Evolutionary conservation across 2,113 vertebrate genomes (phyloP).

Genomic region (Sporophila hypoxantha): DNA sequence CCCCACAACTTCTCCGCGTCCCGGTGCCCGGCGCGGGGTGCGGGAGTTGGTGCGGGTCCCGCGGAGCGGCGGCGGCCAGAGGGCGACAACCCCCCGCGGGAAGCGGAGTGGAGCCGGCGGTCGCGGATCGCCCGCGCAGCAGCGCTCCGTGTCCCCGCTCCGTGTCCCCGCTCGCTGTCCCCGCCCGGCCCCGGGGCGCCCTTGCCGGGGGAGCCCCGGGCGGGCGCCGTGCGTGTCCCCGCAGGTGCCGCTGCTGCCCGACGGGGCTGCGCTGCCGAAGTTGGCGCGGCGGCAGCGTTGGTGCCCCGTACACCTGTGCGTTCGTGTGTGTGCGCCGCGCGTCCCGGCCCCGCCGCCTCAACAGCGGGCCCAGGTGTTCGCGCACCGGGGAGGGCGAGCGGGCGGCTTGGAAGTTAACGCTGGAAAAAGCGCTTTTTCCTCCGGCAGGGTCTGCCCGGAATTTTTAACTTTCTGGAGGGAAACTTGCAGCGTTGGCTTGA

Average conservation of each 20-base stretch:
- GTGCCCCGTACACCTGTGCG: neutral
- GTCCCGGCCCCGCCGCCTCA: neutral
- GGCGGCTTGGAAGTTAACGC: neutral
- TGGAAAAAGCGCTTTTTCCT: neutral
- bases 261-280: neutral
- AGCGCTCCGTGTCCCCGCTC: neutral
- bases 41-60: conserved; percentile 70
- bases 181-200: neutral
- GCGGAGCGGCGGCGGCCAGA: conserved; percentile 71
- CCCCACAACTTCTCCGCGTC: neutral
- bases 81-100: conserved; percentile 74
- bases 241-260: neutral
- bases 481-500: neutral
- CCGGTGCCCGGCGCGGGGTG: neutral
- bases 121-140: neutral
- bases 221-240: neutral
- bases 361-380: rapidly evolving
- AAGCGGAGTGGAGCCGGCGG: neutral
- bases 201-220: too few relatives aligned
- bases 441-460: neutral
- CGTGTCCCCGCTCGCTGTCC: neutral
- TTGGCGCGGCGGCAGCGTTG: neutral
- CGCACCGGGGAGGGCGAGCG: neutral
- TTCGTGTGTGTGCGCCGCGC: neutral
- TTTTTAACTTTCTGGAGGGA: conserved; percentile 22